phyloP scores from a whole-genome alignment of 2,888 invertebrate genomes.

The Byasa hedistus region DNA sequence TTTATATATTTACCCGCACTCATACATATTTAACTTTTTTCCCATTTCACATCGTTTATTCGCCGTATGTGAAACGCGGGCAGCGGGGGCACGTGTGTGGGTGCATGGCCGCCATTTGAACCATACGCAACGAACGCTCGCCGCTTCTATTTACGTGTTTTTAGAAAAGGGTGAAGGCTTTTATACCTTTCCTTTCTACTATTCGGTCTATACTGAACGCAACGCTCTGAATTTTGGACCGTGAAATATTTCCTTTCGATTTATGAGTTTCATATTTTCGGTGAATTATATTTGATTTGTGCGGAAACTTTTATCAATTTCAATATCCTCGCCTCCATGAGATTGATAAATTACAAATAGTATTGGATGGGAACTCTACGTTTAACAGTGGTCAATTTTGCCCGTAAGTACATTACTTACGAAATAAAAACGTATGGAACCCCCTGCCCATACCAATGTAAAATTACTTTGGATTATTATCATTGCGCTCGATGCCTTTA shows the following conservation, averaged over 20 bases:
- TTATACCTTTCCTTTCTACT: conserved; percentile 76
- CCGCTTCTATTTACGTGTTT: conserved; percentile 76
- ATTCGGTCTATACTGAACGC: conserved; percentile 68
- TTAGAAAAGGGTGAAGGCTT: conserved; percentile 77
- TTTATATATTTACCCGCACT: conserved; percentile 80
- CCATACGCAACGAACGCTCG: conserved; percentile 54
- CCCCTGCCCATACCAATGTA: too few relatives aligned
- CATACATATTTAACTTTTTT: conserved; percentile 81
- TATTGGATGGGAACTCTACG: too few relatives aligned
- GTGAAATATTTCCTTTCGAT: conserved; percentile 73
- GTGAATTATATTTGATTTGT: conserved; percentile 58
- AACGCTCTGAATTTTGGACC: conserved; percentile 62
- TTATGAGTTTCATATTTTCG: conserved; percentile 68
- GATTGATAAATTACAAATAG: too few relatives aligned
- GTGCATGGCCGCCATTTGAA: conserved; percentile 59
- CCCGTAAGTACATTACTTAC: too few relatives aligned
- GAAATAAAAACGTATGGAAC: too few relatives aligned
- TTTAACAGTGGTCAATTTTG: too few relatives aligned
- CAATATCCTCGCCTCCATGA: conserved; percentile 20
- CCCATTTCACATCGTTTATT: conserved; percentile 79
- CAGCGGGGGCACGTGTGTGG: conserved; percentile 52
- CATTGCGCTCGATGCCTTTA: too few relatives aligned
- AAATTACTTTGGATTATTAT: too few relatives aligned
- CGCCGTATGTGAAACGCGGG: conserved; percentile 67
- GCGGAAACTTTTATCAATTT: conserved; percentile 57